Conservation (phyloP, 2,888 invertebrate genomes). For the Steinernema hermaphroditum region DNA sequence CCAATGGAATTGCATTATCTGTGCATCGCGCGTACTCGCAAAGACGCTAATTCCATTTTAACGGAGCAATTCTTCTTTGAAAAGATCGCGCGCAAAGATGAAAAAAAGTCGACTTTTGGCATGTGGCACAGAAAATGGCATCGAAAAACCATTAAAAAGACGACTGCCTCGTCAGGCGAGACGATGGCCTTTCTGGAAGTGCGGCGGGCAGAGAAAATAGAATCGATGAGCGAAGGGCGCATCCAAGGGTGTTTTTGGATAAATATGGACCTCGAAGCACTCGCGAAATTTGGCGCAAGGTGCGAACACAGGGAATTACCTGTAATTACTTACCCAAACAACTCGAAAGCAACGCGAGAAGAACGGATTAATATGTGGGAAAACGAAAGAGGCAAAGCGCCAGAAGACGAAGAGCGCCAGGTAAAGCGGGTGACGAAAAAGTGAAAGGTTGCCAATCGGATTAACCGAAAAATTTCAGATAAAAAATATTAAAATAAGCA, state of each 20-base stretch:
- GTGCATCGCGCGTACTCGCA: no score
- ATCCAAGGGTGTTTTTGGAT: neutral
- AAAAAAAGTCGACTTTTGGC: slow-evolving; percentile 15
- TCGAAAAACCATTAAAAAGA: slow-evolving; percentile 13
- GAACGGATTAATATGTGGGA: no score
- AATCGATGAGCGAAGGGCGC: slow-evolving; percentile 15
- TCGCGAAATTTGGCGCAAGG: neutral
- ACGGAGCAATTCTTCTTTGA: no score
- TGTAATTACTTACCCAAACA: slow-evolving; percentile 15
- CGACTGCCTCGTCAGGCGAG: neutral
- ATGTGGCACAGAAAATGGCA: slow-evolving; percentile 1
- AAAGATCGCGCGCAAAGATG: neutral
- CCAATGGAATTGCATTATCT: no score
- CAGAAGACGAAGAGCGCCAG: neutral
- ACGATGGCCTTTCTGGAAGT: slow-evolving; percentile 1
- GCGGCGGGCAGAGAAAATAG: neutral
- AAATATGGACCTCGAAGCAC: neutral
- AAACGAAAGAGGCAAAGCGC: neutral
- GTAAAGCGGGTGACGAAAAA: neutral
- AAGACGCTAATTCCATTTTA: no score
- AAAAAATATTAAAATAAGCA: neutral
- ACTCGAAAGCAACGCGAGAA: no score
- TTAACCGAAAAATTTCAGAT: no score
- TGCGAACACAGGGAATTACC: neutral
- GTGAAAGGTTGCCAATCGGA: slow-evolving; percentile 3